phyloP scores from a whole-genome alignment of 2,797 vertebrate genomes.

The Buceros bicornis region DNA sequence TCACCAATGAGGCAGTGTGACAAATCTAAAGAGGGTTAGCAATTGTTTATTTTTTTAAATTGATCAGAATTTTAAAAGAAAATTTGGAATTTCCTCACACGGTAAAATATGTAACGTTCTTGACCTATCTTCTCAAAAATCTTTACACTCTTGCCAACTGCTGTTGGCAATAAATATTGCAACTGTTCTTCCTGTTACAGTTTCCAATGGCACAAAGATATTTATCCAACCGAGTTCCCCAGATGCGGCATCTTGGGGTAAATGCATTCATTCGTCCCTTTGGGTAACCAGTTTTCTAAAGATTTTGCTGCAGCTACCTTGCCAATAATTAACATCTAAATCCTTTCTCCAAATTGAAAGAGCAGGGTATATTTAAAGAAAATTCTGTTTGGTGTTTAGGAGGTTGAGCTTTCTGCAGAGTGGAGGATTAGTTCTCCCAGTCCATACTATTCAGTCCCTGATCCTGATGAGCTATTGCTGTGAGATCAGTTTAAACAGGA shows the following conservation, averaged over 20 bases:
- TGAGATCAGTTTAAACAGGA: not conserved
- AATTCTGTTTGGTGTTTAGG: not conserved
- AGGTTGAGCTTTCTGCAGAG: not conserved
- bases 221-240: not conserved
- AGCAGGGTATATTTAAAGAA: not conserved
- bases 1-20: not conserved
- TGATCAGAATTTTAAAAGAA: not conserved
- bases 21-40: not conserved
- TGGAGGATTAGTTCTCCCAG: not conserved
- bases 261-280: not conserved
- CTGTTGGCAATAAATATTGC: not conserved
- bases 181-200: not conserved
- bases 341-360: not conserved
- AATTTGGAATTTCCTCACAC: not conserved
- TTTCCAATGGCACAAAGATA: not conserved
- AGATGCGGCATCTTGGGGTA: not conserved
- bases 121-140: not conserved
- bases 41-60: not conserved
- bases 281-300: not conserved
- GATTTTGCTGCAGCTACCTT: not conserved
- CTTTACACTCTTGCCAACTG: not conserved
- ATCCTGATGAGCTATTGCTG: not conserved
- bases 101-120: not conserved
- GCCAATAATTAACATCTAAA: not conserved
- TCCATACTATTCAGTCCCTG: not conserved